Base-by-base conservation (phyloP, 2,797 vertebrate species). In the Pipistrellus kuhlii region DNA sequence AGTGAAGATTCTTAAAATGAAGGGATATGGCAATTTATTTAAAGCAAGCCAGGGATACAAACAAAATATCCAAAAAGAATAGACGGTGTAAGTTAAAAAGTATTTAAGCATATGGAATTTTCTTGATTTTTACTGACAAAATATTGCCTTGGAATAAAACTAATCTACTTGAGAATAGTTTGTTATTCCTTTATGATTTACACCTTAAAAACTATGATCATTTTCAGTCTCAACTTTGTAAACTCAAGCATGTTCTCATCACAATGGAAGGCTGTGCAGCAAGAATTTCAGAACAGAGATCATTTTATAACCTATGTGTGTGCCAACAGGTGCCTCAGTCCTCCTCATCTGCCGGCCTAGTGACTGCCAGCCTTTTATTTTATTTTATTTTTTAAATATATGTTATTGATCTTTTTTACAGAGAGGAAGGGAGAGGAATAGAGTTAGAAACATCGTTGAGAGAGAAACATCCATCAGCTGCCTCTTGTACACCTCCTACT, bases 51-150 rank as follows among this genome's bases (percentile, higher is more conserved):
- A 51, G 38, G 14, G 6, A 66, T 75, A 4, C 55, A 78, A 87
- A 71, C 3, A 71, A 8, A 85, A 48, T 77, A 84, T 17, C 41
- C 57, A 62, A 32, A 81, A 91, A 59, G 6, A 5, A 46, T 62
- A 78, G 59, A 38, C 10, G 83, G 69, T 17, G 69, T 17, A 21
- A 73, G 1, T 62, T 57, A 66, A 90, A 90, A 78, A 30, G 5
- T 6, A 0, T 41, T 75, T 73, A 75, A 64, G 8, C 57, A 62
- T 85, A 68, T 73, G 35, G 13, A 72, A 76, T 38, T 30, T 35
- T 85, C 46, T 91, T 93, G 30, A 1, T 88, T 91, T 94, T 18
- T 77, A 64, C 2, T 72, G 35, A 72, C 51, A 46, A 90, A 94
- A 15, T 4, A 64, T 2, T 51, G 57, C 72, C 21, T 14, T 90